A percentile compares a stretch with the other conserved stretches of the same genome.
phyloP scores from a whole-genome alignment of 1,140 invertebrate genomes.

The Listronotus oregonensis region DNA sequence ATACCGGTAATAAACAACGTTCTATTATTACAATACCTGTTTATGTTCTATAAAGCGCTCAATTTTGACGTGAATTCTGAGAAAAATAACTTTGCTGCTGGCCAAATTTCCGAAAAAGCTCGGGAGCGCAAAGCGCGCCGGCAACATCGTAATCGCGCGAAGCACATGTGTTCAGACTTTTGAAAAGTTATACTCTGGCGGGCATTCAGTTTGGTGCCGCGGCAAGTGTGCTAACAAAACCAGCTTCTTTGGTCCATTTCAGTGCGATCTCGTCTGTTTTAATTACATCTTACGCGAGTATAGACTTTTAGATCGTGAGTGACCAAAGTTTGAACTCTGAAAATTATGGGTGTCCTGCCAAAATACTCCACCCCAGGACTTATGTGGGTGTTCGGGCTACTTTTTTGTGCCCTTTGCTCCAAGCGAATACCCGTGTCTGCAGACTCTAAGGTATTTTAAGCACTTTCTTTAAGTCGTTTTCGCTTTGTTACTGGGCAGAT shows the following conservation, averaged over 20 bases:
- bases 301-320: constrained; percentile 27
- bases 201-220: constrained; percentile 31
- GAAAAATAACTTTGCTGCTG: no score
- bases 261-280: constrained; percentile 15
- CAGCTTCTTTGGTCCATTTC: constrained; percentile 30
- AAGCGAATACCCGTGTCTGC: constrained; percentile 21
- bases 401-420: constrained; percentile 28
- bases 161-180: constrained; percentile 27
- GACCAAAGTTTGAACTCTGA: constrained; percentile 5
- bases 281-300: constrained; percentile 15
- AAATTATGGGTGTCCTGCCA: constrained; percentile 17
- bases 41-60: no score
- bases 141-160: constrained; percentile 15
- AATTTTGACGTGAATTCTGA: no score
- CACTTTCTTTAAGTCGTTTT: not conserved
- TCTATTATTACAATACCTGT: no score
- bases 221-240: constrained; percentile 3
- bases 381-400: constrained; percentile 20
- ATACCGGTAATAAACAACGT: no score
- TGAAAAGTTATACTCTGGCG: constrained; percentile 23
- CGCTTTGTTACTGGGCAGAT: not conserved
- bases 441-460: constrained; percentile 22
- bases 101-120: no score
- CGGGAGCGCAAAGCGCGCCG: constrained; percentile 1
- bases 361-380: constrained; percentile 15